Base-by-base conservation (phyloP, 2,888 invertebrate species). In the Drosophila paramelanica region DNA sequence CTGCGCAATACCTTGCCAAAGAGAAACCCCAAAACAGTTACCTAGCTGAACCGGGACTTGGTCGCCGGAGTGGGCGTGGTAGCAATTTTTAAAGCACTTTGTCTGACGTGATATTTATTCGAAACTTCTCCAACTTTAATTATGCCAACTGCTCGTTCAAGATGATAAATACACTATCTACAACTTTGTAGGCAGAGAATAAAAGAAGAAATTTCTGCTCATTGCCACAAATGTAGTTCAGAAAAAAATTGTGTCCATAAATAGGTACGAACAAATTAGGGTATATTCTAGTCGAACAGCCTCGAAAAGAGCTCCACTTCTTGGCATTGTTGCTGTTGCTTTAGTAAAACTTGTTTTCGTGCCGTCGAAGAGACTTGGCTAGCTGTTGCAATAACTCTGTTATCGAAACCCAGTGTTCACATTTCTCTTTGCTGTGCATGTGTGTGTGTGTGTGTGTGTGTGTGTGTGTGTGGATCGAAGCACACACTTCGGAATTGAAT, bases 371-470 rank as follows among this genome's bases (percentile, higher is more conserved):
- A 42, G 45, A 41, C 51, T 72, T 56, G 36, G 46, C 69, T 64
- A 59, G 76, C 64, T 65, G 61, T 31, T 71, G 53, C 74, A 76
- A 76, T 74, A 74, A 74, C 77, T 76, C 56, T 52, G 74, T 71
- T 74, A 74, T 71, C 74, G 49, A 59, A 49, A 49, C 41, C 8
- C 11, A 50, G 43, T 47, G 58, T 50, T 65, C 73, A 38, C 42
- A 57, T 57, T 73, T 41, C 25, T 8, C 27, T 27, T 27, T 7
- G 27, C 27, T 27, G 27, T 27, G 27, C 27, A 0, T 2, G 7
- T 8, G 27, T 27, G 2, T 33, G 33, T 13, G 13, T 33, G 11
- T 33, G 47, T 45, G 52, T 8, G 17, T 17, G 42, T 27, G 7
- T 27, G 5, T 27, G 27, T 20, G 20, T 14, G 42, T 43, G 41